Percentiles rank a stretch among this genome's conserved stretches.
Conservation (phyloP, 2,113 vertebrate genomes). For the Parus major region DNA sequence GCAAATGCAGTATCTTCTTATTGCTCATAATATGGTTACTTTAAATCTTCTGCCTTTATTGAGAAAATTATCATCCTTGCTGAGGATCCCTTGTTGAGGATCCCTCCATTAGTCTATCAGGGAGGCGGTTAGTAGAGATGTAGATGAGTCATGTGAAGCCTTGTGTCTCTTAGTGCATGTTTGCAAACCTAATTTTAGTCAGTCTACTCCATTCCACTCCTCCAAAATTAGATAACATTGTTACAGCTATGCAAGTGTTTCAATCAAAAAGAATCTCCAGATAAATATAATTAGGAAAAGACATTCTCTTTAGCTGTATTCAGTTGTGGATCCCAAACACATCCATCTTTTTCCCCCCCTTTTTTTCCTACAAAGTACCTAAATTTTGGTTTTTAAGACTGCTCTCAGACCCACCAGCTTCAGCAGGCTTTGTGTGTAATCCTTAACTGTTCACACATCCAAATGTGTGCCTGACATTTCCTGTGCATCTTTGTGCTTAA, state of each 20-base stretch:
- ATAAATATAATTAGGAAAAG: slow-evolving; percentile 27
- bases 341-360: not conserved
- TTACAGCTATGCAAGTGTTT: not conserved
- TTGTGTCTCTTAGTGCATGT: slow-evolving; percentile 35
- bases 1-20: not conserved
- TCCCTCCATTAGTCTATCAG: slow-evolving; percentile 15
- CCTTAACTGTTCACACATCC: not conserved
- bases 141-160: slow-evolving; percentile 54
- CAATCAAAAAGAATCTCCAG: slow-evolving; percentile 26
- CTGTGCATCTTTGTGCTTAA: not conserved
- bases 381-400: not conserved
- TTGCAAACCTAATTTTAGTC: slow-evolving; percentile 65
- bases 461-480: not conserved
- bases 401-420: not conserved
- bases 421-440: not conserved
- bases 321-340: not conserved
- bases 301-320: not conserved
- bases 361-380: not conserved
- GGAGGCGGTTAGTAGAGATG: not conserved
- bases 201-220: slow-evolving; percentile 28
- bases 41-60: slow-evolving; percentile 41
- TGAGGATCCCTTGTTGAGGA: not conserved
- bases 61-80: slow-evolving; percentile 15
- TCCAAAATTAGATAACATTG: slow-evolving; percentile 49
- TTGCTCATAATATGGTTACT: not conserved